These are phyloP conservation scores for Triplophysa siluroides DNA, from an alignment of 2,113 vertebrate genomes.

Conservation along the genomic window DNA sequence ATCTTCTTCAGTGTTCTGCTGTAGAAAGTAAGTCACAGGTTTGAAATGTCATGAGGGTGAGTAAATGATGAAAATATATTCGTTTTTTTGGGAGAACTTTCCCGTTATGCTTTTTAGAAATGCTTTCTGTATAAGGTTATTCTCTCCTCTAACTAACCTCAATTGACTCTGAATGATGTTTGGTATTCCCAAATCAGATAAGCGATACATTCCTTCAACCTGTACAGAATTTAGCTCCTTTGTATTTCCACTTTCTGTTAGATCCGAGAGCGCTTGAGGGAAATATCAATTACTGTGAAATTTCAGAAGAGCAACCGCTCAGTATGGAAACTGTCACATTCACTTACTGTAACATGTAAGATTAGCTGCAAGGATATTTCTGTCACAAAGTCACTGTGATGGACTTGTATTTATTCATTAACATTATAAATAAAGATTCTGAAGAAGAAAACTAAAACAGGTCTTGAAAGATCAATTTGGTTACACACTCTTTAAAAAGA, in stretches of 20 bases:
- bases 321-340: neutral
- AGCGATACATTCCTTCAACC: neutral
- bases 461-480: neutral
- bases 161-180: neutral
- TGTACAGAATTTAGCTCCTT: neutral
- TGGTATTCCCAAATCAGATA: neutral
- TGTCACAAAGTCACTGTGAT: neutral
- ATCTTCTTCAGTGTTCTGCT: no score
- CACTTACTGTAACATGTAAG: neutral
- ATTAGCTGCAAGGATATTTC: no score
- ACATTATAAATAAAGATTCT: no score
- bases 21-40: no score
- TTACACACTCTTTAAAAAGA: neutral
- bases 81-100: no score
- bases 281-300: neutral
- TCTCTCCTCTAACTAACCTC: neutral
- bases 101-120: neutral
- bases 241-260: neutral
- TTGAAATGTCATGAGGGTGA: no score
- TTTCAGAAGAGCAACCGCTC: neutral
- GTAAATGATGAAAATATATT: no score
- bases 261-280: neutral
- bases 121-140: neutral
- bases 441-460: neutral
- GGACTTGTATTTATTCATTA: neutral